Evolutionary conservation across 2,797 vertebrate species (phyloP), one percentile per base, ranked within the genome.

Genomic region (Mormyrops boulengeri): DNA sequence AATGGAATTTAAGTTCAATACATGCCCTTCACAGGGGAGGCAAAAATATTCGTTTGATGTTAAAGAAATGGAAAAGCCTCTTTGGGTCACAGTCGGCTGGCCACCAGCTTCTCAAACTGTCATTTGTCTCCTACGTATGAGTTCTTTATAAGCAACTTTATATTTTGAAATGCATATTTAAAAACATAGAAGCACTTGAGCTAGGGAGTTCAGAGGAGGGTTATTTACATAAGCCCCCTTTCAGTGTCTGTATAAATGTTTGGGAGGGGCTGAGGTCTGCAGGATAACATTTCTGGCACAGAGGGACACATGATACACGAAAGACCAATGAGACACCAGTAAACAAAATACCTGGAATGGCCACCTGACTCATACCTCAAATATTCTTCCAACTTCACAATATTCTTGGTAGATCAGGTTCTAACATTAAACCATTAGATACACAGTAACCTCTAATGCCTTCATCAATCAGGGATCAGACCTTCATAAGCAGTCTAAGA

Each of bases 201-300:
- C 73, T 8, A 19, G 17, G 73, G 38, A 80, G 73, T 80, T 80
- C 73, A 44, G 73, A 80, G 73, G 66, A 73, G 66, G 73, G 5
- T 80, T 41, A 44, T 80, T 80, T 80, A 80, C 73, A 80, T 80
- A 80, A 80, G 41, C 73, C 34, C 73, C 73, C 73, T 44, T 80
- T 44, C 73, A 44, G 38, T 44, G 41, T 80, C 73, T 44, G 41
- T n/a, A 44, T 80, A 80, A 80, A 44, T 80, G 73, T 41, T 80
- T 7, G 17, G 38, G 73, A 44, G 38, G 73, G 38, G 73, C 5
- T 80, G 38, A 80, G 73, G 38, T 80, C 73, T 80, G 73, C 41
- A 44, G 41, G 5, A 19, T 44, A 80, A 44, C 41, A 80, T 44
- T 80, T 77, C 34, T 80, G 73, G 0, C 34, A n/a, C 38, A 44